Evolutionary conservation across 2,113 vertebrate species (phyloP).

Genomic region (Piprites chloris): DNA sequence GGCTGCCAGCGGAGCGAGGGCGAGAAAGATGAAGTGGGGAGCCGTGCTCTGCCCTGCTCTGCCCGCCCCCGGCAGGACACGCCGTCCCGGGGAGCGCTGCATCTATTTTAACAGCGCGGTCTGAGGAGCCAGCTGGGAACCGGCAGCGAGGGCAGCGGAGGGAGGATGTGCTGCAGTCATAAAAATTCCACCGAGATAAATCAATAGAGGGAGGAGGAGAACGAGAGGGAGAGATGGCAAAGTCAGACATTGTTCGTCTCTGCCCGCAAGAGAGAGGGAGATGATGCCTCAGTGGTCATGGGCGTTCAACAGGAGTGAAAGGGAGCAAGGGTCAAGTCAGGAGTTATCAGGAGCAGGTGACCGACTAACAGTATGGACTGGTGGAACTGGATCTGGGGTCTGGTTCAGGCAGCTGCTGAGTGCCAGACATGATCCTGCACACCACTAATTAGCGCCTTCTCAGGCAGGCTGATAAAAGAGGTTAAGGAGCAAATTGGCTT

Average conservation of each 20-base stretch:
- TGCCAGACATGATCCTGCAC: not conserved
- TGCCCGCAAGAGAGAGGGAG: not conserved
- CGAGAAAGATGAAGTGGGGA: not conserved
- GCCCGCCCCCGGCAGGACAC: not conserved
- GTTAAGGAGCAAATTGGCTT: not conserved
- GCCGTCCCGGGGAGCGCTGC: not conserved
- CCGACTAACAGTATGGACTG: not conserved
- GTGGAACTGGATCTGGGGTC: not conserved
- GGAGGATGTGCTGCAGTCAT: constrained; percentile 42
- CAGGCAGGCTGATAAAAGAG: not conserved
- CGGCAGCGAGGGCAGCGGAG: not conserved
- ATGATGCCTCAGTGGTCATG: rapidly evolving
- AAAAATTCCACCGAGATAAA: constrained; percentile 29
- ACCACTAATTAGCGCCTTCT: constrained; percentile 20
- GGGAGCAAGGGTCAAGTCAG: not conserved
- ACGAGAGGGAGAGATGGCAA: not conserved
- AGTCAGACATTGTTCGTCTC: not conserved
- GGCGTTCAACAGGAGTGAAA: not conserved
- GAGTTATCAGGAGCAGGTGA: not conserved
- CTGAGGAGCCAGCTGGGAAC: not conserved
- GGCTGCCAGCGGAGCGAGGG: not conserved
- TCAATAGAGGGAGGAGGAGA: constrained; percentile 21
- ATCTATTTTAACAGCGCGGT: not conserved
- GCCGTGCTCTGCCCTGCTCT: not conserved
- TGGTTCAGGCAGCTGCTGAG: not conserved